phyloP scores from a whole-genome alignment of 2,797 vertebrate genomes.

The Coluber constrictor region DNA sequence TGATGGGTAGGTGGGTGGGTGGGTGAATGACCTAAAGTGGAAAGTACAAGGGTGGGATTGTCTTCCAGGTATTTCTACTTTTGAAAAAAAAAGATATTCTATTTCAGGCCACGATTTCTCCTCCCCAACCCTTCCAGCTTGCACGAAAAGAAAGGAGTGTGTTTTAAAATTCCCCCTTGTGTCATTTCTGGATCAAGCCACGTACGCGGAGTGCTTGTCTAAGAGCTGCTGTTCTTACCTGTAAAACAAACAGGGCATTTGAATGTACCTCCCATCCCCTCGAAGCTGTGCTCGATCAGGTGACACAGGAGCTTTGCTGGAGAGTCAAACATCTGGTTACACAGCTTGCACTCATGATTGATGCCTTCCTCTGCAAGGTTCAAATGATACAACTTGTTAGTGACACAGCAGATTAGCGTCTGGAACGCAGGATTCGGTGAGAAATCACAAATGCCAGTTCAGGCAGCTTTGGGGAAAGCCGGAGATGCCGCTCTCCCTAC shows the following conservation, averaged over 20 bases:
- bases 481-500: accelerated
- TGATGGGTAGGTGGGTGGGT: not conserved
- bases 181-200: conserved; percentile 64
- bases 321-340: conserved; percentile 99
- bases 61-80: not conserved
- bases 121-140: not conserved
- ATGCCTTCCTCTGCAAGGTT: conserved; percentile 99
- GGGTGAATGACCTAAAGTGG: not conserved
- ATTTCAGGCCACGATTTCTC: conserved; percentile 43
- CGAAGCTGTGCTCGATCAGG: conserved; percentile 99
- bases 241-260: conserved; percentile 99
- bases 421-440: conserved; percentile 26
- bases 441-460: accelerated
- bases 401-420: conserved; percentile 60
- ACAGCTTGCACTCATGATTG: conserved; percentile 99
- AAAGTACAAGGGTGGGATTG: not conserved
- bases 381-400: conserved; percentile 77
- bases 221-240: conserved; percentile 80
- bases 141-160: conserved; percentile 45
- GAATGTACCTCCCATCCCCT: conserved; percentile 99
- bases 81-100: not conserved
- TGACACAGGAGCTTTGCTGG: conserved; percentile 99
- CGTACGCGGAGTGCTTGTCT: conserved; percentile 51
- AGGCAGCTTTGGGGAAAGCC: not conserved
- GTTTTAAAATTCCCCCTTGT: conserved; percentile 62